Base-by-base conservation (phyloP, 2,797 vertebrate species). In the Anas flavirostris region DNA sequence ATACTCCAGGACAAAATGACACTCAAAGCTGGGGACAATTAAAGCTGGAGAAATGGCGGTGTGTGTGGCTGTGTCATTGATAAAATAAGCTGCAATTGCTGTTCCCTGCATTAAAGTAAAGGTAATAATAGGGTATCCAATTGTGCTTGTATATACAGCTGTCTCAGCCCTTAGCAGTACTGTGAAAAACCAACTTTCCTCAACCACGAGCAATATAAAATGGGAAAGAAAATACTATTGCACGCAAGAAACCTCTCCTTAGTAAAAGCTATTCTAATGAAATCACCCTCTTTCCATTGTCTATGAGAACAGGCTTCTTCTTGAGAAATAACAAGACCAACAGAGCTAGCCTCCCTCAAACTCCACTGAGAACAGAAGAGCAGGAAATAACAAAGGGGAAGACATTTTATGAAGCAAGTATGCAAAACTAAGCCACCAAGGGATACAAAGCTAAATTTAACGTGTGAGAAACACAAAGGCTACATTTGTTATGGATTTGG, bases 381-480 rank as follows among this genome's bases (percentile, higher is more conserved):
- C 78, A 88, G 90, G 74, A 95, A 94, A 82, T 83, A 90, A 82
- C 7, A 19, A 74, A 83, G n/a, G 19, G 39, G 63, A 90, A 90
- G 60, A 68, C 33, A 68, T 91, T 94, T 91, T 55, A 77, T 41
- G 53, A 86, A 84, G 70, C 17, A 70, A 85, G 33, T 58, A 75
- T 33, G 69, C 58, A 94, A 90, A 93, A 78, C 64, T 41, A 75
- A 90, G 37, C 64, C 58, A 82, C 37, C 1, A 5, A 93, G 31
- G 68, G 50, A 83, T 78, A 63, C 37, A 91, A 68, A 58, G 41
- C 35, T 84, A 88, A 88, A 92, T 60, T 88, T 88, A 96, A 92
- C 53, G 62, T 3, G 5, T 2, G 8, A 88, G 64, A 88, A 86
- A 59, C 17, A 52, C 53, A 76, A 74, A 31, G 14, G 58, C 73